Evolutionary conservation across 2,888 invertebrate genomes (phyloP).

Genomic region (Noctua janthe): DNA sequence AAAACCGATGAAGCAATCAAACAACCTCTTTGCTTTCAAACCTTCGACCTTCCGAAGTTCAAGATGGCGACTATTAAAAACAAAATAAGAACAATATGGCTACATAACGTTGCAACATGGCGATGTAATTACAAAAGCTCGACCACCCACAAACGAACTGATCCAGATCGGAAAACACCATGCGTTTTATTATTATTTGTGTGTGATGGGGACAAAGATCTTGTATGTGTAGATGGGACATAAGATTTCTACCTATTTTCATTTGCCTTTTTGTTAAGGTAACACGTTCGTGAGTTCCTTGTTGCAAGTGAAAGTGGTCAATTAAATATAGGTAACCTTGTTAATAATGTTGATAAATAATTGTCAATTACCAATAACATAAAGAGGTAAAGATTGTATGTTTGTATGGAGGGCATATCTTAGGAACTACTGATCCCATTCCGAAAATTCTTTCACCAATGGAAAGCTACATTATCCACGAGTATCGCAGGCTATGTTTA

Average conservation of each 20-base stretch:
- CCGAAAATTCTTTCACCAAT: too few species aligned
- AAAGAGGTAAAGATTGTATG: neutral
- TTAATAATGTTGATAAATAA: neutral
- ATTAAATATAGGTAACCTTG: neutral
- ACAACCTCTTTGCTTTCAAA: slow-evolving; percentile 34
- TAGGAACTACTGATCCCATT: neutral
- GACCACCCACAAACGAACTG: slow-evolving; percentile 60
- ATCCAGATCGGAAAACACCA: slow-evolving; percentile 61
- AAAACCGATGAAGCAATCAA: slow-evolving; percentile 32
- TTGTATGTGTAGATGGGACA: neutral
- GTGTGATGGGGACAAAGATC: slow-evolving; percentile 42
- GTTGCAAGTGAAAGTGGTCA: neutral
- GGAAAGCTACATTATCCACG: too few species aligned
- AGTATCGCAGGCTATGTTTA: too few species aligned
- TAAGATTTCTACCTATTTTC: neutral
- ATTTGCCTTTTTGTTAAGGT: neutral
- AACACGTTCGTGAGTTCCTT: neutral
- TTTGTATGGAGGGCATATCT: neutral
- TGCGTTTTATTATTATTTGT: slow-evolving; percentile 54
- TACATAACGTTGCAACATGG: slow-evolving; percentile 47
- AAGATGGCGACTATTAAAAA: slow-evolving; percentile 58
- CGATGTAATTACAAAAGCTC: slow-evolving; percentile 60
- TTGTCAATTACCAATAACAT: fast-evolving
- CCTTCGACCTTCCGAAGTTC: slow-evolving; percentile 31
- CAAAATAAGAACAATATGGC: slow-evolving; percentile 53